Evolutionary conservation across 2,888 invertebrate genomes (phyloP).

Genomic region (Lasioglossum oenotherae): DNA sequence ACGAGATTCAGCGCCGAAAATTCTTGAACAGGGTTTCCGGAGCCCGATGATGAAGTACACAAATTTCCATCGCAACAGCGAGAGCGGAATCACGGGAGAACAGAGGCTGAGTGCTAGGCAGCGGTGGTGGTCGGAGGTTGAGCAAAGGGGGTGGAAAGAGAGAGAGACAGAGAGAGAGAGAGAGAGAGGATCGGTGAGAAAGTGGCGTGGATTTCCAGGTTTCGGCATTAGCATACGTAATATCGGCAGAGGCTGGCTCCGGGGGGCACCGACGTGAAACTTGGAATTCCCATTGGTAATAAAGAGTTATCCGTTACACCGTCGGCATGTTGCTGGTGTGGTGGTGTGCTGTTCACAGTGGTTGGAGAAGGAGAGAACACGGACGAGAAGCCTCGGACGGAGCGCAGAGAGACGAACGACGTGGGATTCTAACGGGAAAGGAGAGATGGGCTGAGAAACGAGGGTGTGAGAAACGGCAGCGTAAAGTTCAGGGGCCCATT

Average conservation of each 20-base stretch:
- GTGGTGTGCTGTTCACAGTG: neutral
- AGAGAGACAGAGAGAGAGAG: neutral
- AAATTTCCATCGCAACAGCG: slow-evolving; percentile 32
- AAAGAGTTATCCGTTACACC: slow-evolving; percentile 71
- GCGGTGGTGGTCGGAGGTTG: neutral
- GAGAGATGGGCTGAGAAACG: slow-evolving; percentile 27
- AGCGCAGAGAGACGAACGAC: slow-evolving; percentile 30
- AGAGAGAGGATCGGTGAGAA: slow-evolving; percentile 45
- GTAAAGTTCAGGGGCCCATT: slow-evolving; percentile 65
- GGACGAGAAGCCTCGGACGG: slow-evolving; percentile 24
- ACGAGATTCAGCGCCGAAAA: neutral
- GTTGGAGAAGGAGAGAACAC: slow-evolving; percentile 28
- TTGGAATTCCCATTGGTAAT: slow-evolving; percentile 77
- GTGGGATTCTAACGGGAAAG: slow-evolving; percentile 27
- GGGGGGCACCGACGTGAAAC: slow-evolving; percentile 58
- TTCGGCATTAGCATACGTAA: slow-evolving; percentile 76
- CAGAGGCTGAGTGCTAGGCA: slow-evolving; percentile 2
- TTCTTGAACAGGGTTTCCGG: neutral
- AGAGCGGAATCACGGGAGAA: slow-evolving; percentile 28
- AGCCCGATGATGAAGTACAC: slow-evolving; percentile 31
- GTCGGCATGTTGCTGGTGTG: slow-evolving; percentile 27
- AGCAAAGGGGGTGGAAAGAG: neutral
- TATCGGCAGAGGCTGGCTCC: slow-evolving; percentile 66
- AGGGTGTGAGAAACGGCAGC: slow-evolving; percentile 56
- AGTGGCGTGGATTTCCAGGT: slow-evolving; percentile 66